Evolutionary conservation across 1,140 invertebrate genomes (phyloP).

Genomic region (Lerema accius): DNA sequence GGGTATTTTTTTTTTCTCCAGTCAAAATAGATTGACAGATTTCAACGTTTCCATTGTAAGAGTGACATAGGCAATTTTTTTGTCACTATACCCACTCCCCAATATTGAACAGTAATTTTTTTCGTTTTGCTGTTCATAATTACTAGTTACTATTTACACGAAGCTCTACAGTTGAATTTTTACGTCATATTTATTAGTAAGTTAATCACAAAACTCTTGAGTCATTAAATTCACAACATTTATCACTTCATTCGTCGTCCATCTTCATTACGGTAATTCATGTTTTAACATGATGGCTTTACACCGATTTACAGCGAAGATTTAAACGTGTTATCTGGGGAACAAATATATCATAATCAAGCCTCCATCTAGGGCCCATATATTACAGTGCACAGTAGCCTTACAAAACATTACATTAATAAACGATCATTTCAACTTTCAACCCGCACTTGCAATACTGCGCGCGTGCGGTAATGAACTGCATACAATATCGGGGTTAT

Average conservation of each 20-base stretch:
- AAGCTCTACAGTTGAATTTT: no score
- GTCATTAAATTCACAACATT: constrained; percentile 2
- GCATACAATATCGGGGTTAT: constrained; percentile 25
- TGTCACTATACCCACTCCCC: no score
- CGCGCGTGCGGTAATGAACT: constrained; percentile 22
- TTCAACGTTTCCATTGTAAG: no score
- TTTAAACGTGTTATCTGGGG: constrained; percentile 39
- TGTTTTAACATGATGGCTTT: constrained; percentile 40
- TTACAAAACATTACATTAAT: constrained; percentile 40
- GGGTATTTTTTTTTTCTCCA: no score
- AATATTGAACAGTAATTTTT: no score
- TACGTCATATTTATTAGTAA: not conserved
- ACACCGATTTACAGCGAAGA: constrained; percentile 33
- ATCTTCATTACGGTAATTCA: constrained; percentile 27
- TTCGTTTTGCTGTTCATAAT: no score
- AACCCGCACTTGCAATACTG: constrained; percentile 13
- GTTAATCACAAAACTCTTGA: not conserved
- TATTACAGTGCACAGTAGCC: constrained; percentile 38
- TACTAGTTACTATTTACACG: no score
- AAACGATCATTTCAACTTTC: constrained; percentile 18
- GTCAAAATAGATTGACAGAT: no score
- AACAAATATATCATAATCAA: constrained; percentile 54
- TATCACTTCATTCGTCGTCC: not conserved
- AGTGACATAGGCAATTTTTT: no score
- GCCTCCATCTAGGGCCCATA: constrained; percentile 47